Conservation (phyloP, 1,140 invertebrate species). For the Grapholita molesta region DNA sequence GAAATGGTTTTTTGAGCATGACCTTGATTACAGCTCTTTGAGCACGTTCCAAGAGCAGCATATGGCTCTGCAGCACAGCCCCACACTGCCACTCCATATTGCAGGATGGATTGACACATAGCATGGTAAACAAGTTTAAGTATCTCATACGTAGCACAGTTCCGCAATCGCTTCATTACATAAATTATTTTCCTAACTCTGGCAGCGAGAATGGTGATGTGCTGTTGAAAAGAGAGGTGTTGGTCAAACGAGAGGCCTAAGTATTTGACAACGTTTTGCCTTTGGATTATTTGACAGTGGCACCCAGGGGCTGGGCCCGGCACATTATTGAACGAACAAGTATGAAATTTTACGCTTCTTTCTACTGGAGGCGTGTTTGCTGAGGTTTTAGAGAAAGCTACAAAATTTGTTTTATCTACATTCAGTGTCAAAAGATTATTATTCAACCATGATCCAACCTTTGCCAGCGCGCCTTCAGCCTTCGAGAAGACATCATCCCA, state of each 20-base stretch:
- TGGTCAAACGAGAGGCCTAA: not conserved
- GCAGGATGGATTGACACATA: not conserved
- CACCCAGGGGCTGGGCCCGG: not conserved
- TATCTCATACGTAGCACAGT: not conserved
- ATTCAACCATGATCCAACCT: not conserved
- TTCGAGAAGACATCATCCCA: not conserved
- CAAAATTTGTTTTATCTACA: constrained; percentile 2
- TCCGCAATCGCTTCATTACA: not conserved
- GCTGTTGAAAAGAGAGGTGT: not conserved
- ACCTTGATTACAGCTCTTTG: not conserved
- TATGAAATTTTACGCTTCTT: not conserved
- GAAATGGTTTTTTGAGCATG: not conserved
- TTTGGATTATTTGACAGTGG: not conserved
- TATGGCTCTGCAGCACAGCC: not conserved
- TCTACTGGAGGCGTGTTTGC: not conserved
- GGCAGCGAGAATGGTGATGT: not conserved
- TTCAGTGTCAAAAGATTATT: constrained; percentile 11
- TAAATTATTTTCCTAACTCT: not conserved
- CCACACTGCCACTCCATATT: not conserved
- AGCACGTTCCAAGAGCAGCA: not conserved
- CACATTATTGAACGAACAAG: not conserved
- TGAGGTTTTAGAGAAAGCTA: constrained; percentile 2
- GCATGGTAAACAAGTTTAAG: not conserved
- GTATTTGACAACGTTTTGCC: not conserved
- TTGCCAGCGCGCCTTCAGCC: not conserved